Conservation (phyloP, 2,888 invertebrate species). For the Bugula neritina region DNA sequence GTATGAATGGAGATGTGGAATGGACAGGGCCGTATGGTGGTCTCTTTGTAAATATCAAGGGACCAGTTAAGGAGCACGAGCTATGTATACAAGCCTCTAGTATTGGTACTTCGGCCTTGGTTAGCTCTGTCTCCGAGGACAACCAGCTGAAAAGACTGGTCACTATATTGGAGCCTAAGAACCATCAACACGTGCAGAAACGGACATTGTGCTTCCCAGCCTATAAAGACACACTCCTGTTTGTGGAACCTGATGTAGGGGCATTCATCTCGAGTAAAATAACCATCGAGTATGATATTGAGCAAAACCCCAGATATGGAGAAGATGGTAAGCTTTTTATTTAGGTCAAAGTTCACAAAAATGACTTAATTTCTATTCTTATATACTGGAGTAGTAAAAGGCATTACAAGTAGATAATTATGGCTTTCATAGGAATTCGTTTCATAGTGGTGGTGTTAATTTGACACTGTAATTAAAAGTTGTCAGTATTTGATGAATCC, state of each 20-base stretch:
- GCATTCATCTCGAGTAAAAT: constrained; percentile 13
- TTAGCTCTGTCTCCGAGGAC: neutral
- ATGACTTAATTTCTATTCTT: too few relatives aligned
- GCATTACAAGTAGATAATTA: too few relatives aligned
- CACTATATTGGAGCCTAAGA: neutral
- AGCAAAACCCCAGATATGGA: neutral
- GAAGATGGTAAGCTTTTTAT: constrained; percentile 23
- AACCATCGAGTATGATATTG: neutral
- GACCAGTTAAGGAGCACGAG: constrained; percentile 16
- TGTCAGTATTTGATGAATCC: too few relatives aligned
- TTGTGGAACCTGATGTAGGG: constrained; percentile 7
- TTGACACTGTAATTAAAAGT: too few relatives aligned
- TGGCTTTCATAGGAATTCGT: too few relatives aligned
- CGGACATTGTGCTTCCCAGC: constrained; percentile 16
- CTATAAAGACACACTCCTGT: neutral
- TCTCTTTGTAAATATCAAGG: neutral
- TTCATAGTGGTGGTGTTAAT: too few relatives aligned
- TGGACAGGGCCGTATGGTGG: constrained; percentile 15
- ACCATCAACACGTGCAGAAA: neutral
- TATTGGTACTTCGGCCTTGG: neutral
- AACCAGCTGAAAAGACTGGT: neutral
- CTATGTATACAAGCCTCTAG: constrained; percentile 8
- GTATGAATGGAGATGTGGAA: neutral
- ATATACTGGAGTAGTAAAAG: too few relatives aligned
- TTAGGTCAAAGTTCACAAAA: too few relatives aligned